Conservation (phyloP, 1,140 invertebrate genomes). For the Leguminivora glycinivorella region DNA sequence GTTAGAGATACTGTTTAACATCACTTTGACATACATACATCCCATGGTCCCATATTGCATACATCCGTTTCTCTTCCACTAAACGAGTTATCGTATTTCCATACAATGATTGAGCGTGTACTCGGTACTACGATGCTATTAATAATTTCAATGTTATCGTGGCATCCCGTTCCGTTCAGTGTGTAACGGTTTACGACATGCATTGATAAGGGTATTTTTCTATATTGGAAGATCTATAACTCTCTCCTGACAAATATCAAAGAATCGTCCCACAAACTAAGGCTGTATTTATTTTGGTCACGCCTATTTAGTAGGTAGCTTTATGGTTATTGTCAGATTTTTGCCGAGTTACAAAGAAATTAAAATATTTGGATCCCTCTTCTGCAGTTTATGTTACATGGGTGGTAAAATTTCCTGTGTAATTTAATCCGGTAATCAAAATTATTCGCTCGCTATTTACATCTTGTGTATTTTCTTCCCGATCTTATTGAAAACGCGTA, state of each 20-base stretch:
- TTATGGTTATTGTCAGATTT: not conserved
- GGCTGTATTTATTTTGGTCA: not conserved
- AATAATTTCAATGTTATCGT: slow-evolving; percentile 26
- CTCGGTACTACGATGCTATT: slow-evolving; percentile 23
- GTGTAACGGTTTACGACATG: slow-evolving; percentile 6
- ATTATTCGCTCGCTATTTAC: no score
- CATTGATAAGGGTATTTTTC: slow-evolving; percentile 15
- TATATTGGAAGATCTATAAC: not conserved
- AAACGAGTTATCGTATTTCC: slow-evolving; percentile 19
- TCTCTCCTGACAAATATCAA: not conserved
- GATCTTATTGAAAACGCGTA: no score
- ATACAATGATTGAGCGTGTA: slow-evolving; percentile 23
- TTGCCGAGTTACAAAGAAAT: no score
- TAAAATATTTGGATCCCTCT: no score
- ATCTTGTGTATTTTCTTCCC: no score
- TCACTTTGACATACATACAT: not conserved
- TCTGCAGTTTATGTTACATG: no score
- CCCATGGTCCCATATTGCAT: not conserved
- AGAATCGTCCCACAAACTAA: not conserved
- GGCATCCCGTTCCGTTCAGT: slow-evolving; percentile 25
- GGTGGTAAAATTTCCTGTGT: no score
- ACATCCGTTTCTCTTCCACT: slow-evolving; percentile 12
- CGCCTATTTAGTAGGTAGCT: not conserved
- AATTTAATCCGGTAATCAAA: no score
- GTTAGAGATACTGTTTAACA: no score